phyloP scores from a whole-genome alignment of 2,888 invertebrate genomes.

The Tipula vernalis region DNA sequence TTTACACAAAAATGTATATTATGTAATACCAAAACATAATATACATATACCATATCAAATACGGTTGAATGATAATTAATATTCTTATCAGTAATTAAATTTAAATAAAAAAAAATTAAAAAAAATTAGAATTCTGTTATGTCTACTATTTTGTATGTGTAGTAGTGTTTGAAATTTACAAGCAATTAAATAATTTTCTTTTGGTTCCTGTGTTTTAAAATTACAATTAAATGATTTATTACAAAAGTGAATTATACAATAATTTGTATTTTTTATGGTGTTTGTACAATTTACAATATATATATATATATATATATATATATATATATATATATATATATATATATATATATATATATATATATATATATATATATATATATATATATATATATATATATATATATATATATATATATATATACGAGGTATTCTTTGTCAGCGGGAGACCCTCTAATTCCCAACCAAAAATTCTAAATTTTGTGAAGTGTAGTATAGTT shows the following conservation, averaged over 20 bases:
- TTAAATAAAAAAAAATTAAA: not conserved
- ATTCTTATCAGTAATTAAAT: not conserved
- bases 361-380: no score
- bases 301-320: no score
- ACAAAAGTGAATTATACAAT: not conserved
- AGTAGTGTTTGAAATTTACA: not conserved
- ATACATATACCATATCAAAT: not conserved
- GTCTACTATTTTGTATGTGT: not conserved
- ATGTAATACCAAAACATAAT: not conserved
- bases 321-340: no score
- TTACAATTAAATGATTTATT: not conserved
- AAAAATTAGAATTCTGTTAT: not conserved
- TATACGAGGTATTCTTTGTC: no score
- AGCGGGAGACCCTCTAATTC: no score
- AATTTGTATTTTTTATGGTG: not conserved
- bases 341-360: no score
- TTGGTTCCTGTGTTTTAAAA: not conserved
- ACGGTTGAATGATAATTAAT: not conserved
- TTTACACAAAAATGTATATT: not conserved
- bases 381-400: no score
- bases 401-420: no score
- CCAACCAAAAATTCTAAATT: no score
- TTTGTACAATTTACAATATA: no score
- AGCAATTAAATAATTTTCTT: not conserved
- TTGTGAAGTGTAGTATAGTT: no score